Conservation (phyloP, 2,797 vertebrate species). For the Tolypeutes matacus region DNA sequence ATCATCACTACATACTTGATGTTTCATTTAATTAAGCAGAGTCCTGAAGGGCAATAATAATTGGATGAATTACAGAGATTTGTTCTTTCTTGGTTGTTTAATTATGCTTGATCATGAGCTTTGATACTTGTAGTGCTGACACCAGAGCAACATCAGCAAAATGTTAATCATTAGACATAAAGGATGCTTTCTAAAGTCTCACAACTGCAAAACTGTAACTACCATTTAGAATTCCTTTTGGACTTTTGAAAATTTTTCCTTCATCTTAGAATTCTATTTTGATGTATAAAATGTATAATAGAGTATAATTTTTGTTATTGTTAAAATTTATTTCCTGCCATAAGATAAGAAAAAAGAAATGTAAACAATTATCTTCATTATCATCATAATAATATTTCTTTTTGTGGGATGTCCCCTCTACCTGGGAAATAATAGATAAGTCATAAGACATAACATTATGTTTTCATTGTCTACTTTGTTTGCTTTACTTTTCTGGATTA, state of each 20-base stretch:
- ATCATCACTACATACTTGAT: background rate
- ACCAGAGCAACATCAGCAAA: constrained; percentile 46
- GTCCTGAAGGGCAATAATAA: background rate
- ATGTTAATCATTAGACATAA: constrained; percentile 36
- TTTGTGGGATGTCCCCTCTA: background rate
- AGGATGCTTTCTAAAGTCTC: background rate
- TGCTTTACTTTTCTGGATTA: background rate
- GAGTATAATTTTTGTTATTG: background rate
- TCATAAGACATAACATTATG: background rate
- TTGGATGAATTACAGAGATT: background rate
- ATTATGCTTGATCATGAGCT: background rate
- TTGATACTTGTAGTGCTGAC: constrained; percentile 47
- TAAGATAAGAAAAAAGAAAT: background rate
- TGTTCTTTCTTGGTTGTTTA: background rate
- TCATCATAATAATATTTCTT: background rate
- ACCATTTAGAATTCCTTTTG: background rate
- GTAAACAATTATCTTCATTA: background rate
- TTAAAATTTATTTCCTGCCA: background rate
- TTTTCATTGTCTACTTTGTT: background rate
- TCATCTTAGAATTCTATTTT: constrained; percentile 1
- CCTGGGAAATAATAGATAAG: background rate
- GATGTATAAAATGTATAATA: background rate
- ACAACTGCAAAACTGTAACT: background rate
- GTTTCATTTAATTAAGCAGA: background rate
- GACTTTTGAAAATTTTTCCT: background rate